Evolutionary conservation across 2,888 invertebrate species (phyloP).

Genomic region (Leptopilina drosophilae): DNA sequence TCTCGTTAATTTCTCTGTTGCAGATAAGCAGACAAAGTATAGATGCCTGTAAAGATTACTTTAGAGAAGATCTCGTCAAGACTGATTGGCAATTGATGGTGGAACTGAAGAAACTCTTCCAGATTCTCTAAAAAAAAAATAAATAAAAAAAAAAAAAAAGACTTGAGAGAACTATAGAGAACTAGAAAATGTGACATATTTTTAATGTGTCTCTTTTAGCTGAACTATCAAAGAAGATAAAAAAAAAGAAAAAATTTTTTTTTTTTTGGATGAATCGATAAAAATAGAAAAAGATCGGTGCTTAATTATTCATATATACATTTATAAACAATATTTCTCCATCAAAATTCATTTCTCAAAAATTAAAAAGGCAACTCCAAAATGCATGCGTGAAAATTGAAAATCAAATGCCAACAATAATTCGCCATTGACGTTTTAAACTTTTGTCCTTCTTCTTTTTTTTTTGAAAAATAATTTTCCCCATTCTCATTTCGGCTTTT

Average conservation of each 20-base stretch:
- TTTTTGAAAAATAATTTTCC: too few species aligned
- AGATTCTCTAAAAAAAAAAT: constrained; percentile 86
- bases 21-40: constrained; percentile 99
- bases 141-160: background rate
- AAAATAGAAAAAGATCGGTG: too few species aligned
- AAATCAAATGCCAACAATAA: too few species aligned
- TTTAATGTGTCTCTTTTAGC: background rate
- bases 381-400: too few species aligned
- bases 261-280: too few species aligned
- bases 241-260: too few species aligned
- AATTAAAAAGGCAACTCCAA: too few species aligned
- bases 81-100: constrained; percentile 99
- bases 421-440: too few species aligned
- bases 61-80: constrained; percentile 97
- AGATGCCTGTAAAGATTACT: constrained; percentile 99
- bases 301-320: too few species aligned
- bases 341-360: too few species aligned
- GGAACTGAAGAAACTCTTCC: constrained; percentile 97
- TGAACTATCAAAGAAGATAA: background rate
- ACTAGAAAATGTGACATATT: background rate
- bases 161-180: background rate
- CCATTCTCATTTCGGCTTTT: background rate
- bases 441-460: too few species aligned
- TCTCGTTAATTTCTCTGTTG: constrained; percentile 66
- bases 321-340: too few species aligned